Conservation (phyloP, 37 sponge, comb jelly and placozoan species). For the Aphrocallistes beatrix region DNA sequence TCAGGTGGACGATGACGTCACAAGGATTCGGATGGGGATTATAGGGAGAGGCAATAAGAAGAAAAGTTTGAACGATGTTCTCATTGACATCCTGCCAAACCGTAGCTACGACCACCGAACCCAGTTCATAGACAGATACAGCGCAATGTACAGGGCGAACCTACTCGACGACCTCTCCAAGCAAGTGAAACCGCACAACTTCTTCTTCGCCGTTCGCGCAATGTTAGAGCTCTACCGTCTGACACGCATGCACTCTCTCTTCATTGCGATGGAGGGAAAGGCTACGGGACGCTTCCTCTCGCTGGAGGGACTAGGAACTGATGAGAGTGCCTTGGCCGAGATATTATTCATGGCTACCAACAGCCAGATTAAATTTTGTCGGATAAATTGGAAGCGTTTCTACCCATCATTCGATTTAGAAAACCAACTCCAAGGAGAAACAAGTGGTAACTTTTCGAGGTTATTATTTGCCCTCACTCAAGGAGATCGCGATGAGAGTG, state of each 20-base stretch:
- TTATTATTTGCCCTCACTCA: neutral
- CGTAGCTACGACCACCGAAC: neutral
- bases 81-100: neutral
- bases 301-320: neutral
- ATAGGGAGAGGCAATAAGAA: too few species aligned
- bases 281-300: neutral
- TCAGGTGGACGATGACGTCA: neutral
- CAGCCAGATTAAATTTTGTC: neutral
- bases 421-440: neutral
- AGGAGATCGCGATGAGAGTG: neutral
- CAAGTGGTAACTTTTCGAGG: neutral
- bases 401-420: neutral
- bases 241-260: neutral
- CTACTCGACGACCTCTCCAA: neutral
- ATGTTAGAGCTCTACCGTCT: neutral
- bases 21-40: neutral
- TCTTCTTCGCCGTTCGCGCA: neutral
- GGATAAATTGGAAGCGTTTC: neutral
- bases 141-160: neutral
- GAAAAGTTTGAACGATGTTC: neutral
- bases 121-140: neutral
- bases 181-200: neutral
- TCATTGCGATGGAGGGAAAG: constrained; percentile 7
- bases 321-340: neutral
- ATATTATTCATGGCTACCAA: constrained; percentile 3